Evolutionary conservation across 2,113 vertebrate genomes (phyloP).

Genomic region (Serilophus lunatus): DNA sequence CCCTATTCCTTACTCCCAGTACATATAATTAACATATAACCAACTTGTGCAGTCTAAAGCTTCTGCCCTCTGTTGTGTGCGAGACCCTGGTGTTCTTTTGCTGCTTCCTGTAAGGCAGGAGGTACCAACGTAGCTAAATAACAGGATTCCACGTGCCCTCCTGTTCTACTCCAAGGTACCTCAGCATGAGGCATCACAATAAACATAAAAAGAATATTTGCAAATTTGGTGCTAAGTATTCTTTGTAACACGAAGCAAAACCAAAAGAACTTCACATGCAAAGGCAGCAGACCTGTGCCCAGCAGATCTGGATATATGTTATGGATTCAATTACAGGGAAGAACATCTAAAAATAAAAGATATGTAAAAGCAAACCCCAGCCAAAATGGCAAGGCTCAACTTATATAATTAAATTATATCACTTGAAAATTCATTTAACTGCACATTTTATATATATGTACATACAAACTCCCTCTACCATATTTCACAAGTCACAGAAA

Average conservation of each 20-base stretch:
- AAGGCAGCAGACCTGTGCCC: not conserved
- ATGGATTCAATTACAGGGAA: not conserved
- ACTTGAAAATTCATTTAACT: not conserved
- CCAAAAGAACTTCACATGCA: not conserved
- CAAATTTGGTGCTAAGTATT: not conserved
- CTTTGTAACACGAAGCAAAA: not conserved
- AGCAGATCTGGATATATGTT: not conserved
- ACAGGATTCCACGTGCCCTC: not conserved
- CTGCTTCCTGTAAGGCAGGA: not conserved
- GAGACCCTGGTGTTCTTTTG: not conserved
- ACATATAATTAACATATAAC: not conserved
- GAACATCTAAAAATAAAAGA: not conserved
- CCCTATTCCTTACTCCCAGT: not conserved
- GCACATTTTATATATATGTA: not conserved
- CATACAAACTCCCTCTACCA: not conserved
- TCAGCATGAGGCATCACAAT: not conserved
- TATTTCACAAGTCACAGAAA: not conserved
- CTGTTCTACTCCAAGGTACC: not conserved
- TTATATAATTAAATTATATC: not conserved
- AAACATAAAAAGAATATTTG: not conserved
- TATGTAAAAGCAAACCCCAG: not conserved
- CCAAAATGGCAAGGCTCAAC: not conserved
- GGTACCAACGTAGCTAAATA: not conserved
- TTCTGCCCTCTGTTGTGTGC: not conserved
- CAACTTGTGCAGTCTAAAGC: not conserved